These are phyloP conservation scores for Polydrusus cervinus DNA, from an alignment of 2,888 invertebrate species.

Conservation along the genomic window DNA sequence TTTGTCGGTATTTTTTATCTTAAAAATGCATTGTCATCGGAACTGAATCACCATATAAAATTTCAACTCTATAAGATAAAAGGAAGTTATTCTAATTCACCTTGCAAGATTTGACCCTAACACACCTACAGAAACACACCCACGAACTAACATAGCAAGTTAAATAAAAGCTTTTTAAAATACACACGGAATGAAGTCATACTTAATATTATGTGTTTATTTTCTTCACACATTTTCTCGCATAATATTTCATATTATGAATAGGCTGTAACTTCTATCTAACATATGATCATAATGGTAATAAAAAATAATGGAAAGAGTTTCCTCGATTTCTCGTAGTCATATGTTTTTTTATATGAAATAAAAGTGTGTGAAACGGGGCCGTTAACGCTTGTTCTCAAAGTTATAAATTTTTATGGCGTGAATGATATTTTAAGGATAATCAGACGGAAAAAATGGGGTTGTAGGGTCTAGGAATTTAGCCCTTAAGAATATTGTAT, in stretches of 20 bases:
- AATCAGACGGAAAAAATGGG: conserved; percentile 10
- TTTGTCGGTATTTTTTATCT: no score
- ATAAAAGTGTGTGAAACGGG: conserved; percentile 10
- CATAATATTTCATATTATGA: conserved; percentile 1
- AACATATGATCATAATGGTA: not conserved
- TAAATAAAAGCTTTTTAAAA: no score
- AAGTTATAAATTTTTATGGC: conserved; percentile 21
- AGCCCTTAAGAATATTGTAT: no score
- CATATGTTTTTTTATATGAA: conserved; percentile 19
- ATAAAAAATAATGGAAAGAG: conserved; percentile 21
- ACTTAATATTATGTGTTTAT: conserved; percentile 9
- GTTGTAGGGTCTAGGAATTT: not conserved
- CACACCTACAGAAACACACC: no score
- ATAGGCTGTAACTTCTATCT: conserved; percentile 9
- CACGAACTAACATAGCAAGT: no score
- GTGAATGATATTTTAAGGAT: conserved; percentile 3
- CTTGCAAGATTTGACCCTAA: no score
- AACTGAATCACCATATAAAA: no score
- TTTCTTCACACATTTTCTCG: not conserved
- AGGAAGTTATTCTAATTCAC: no score
- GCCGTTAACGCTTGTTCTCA: conserved; percentile 9
- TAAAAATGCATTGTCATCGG: no score
- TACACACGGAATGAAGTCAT: no score
- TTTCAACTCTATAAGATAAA: no score
- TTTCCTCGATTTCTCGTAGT: conserved; percentile 7